Evolutionary conservation across 2,113 vertebrate genomes (phyloP).

Genomic region (Hippocampus comes): DNA sequence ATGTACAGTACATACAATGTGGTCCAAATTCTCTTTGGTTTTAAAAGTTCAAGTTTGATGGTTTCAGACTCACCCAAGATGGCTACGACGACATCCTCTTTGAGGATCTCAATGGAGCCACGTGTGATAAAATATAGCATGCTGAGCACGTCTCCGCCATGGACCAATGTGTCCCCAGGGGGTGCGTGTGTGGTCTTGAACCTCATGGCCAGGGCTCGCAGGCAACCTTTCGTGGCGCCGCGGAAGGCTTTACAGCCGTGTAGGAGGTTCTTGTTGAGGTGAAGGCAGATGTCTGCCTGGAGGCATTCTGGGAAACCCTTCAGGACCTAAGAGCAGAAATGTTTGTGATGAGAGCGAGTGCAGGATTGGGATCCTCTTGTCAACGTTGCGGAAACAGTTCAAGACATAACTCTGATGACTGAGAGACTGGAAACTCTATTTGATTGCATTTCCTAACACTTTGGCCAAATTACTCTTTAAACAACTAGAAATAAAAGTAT

Average conservation of each 20-base stretch:
- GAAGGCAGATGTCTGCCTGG: conserved; percentile 97
- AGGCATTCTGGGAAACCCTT: conserved; percentile 99
- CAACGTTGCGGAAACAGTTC: too few species aligned
- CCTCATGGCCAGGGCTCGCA: conserved; percentile 94
- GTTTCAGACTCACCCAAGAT: conserved; percentile 84
- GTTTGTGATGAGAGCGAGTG: conserved; percentile 1
- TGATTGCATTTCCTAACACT: too few species aligned
- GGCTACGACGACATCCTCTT: conserved; percentile 93
- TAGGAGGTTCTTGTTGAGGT: conserved; percentile 92
- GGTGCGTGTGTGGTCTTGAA: conserved; percentile 98
- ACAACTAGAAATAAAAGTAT: too few species aligned
- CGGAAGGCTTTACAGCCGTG: conserved; percentile 90
- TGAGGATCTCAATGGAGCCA: conserved; percentile 97
- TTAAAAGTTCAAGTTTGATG: conserved; percentile 21
- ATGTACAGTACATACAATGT: too few species aligned
- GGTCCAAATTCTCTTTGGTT: too few species aligned
- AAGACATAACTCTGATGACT: too few species aligned
- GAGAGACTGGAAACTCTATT: too few species aligned
- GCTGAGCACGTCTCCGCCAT: conserved; percentile 89
- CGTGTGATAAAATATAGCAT: conserved; percentile 94
- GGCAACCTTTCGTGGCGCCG: conserved; percentile 94
- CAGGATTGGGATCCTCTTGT: not conserved
- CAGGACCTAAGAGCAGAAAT: conserved; percentile 78
- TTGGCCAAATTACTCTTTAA: too few species aligned
- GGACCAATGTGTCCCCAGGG: conserved; percentile 96